A percentile compares a stretch with the other conserved stretches of the same genome.
Evolutionary conservation across 1,140 invertebrate genomes (phyloP).

Genomic region (Dermatophagoides farinae): DNA sequence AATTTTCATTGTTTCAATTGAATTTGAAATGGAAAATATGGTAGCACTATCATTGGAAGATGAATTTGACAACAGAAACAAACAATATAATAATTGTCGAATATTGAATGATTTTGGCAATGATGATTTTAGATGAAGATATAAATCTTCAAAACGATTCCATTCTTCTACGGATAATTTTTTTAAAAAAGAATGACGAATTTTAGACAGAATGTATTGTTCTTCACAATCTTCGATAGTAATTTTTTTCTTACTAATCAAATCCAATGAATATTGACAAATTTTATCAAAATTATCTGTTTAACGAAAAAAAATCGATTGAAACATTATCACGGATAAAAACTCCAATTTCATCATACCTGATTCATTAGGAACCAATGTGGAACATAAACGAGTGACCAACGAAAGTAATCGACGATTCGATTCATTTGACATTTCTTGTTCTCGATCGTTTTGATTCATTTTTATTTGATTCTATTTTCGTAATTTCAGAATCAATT

Average conservation of each 20-base stretch:
- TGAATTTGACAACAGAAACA: neutral
- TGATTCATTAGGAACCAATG: neutral
- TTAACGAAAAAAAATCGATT: neutral
- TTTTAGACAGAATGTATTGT: slow-evolving; percentile 8
- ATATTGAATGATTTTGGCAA: neutral
- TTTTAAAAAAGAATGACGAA: slow-evolving; percentile 3
- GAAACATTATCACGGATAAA: neutral
- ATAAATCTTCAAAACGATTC: slow-evolving; percentile 10
- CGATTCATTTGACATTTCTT: too few relatives aligned
- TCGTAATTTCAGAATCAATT: too few relatives aligned
- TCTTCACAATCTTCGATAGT: slow-evolving; percentile 10
- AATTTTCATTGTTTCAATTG: neutral
- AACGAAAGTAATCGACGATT: neutral
- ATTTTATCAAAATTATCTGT: slow-evolving; percentile 3
- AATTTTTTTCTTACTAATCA: neutral
- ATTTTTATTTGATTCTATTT: too few relatives aligned
- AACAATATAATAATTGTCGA: neutral
- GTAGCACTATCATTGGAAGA: too few relatives aligned
- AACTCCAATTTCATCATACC: neutral
- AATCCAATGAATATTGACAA: slow-evolving; percentile 1
- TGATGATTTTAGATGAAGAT: slow-evolving; percentile 9
- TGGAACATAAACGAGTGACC: neutral
- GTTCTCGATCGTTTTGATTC: too few relatives aligned
- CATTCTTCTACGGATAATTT: neutral
- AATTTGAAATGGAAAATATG: neutral